Base-by-base conservation (phyloP, 2,797 vertebrate genomes). In the Pygocentrus nattereri region DNA sequence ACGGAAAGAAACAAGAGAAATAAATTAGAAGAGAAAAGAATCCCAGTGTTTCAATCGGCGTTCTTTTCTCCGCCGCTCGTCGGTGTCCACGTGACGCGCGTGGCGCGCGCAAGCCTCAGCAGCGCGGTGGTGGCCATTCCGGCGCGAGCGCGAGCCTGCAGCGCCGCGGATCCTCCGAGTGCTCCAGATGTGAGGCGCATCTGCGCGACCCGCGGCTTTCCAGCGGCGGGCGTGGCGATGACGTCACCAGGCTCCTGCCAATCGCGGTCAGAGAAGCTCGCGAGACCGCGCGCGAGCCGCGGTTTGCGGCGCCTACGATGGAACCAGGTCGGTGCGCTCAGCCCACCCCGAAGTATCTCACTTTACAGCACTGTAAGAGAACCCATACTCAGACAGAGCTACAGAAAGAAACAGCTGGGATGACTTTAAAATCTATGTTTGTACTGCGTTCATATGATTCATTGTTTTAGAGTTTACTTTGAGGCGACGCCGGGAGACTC, bases 101-200 rank as follows among this genome's bases (percentile, higher is more conserved):
- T 61, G 25, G 58, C 58, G 58, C 58, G 58, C 58, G 23, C 23
- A 12, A 59, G 52, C 23, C 56, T 61, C 25, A 61, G 25, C 25
- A 61, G 58, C 23, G 58, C 58, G 58, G 58, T 27, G 23, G 58
- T 61, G 58, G 83, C 87, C 62, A 49, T 65, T 34, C 62, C 62
- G 27, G 25, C 44, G 47, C 27, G 18, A 34, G 62, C 67, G 74
- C 34, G 23, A 79, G 74, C 52, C 49, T 82, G 21, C 50, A 41
- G 61, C 19, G 74, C 58, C 58, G 58, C 50, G n/a, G 41, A 47
- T 69, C 23, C 44, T 25, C 25, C 58, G 41, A 47, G 44, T 69
- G 38, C 67, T 15, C 67, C 67, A 69, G 67, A 69, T 69, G 67
- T 69, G 67, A 12, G 41, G 11, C n/a, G 23, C 67, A 69, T 69